Conservation (phyloP, 2,797 vertebrate species). For the Ctenopoma multispine region DNA sequence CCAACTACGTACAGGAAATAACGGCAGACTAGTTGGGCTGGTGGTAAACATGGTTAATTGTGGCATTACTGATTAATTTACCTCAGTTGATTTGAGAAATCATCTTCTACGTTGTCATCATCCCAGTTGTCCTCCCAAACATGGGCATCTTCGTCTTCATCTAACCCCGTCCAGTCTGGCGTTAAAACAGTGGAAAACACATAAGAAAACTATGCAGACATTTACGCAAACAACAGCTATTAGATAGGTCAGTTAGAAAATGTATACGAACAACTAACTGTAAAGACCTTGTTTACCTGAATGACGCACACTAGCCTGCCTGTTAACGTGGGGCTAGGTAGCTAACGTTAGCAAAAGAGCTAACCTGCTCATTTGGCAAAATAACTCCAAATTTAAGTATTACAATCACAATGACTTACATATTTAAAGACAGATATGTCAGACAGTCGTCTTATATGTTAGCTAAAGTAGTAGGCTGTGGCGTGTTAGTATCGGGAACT, state of each 20-base stretch:
- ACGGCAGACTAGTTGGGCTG: neutral
- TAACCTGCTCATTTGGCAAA: neutral
- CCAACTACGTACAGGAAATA: neutral
- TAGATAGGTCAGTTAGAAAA: too few relatives aligned
- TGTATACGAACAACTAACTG: too few relatives aligned
- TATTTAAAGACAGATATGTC: accelerated
- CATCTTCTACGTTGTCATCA: constrained; percentile 98
- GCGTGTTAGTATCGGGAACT: neutral
- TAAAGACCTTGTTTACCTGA: neutral
- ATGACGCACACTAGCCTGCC: neutral
- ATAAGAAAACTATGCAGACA: neutral
- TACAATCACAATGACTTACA: accelerated
- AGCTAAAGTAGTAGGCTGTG: neutral
- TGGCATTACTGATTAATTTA: constrained; percentile 54
- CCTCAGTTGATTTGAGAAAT: constrained; percentile 99
- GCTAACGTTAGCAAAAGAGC: neutral
- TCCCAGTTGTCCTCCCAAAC: constrained; percentile 99
- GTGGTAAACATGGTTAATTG: neutral
- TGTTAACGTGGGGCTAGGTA: neutral
- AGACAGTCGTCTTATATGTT: accelerated
- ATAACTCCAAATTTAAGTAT: neutral
- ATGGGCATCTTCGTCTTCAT: constrained; percentile 98
- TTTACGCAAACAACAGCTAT: neutral
- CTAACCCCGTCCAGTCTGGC: constrained; percentile 96
- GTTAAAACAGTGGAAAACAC: neutral